phyloP scores from a whole-genome alignment of 2,797 vertebrate genomes.

The Protonibea diacanthus region DNA sequence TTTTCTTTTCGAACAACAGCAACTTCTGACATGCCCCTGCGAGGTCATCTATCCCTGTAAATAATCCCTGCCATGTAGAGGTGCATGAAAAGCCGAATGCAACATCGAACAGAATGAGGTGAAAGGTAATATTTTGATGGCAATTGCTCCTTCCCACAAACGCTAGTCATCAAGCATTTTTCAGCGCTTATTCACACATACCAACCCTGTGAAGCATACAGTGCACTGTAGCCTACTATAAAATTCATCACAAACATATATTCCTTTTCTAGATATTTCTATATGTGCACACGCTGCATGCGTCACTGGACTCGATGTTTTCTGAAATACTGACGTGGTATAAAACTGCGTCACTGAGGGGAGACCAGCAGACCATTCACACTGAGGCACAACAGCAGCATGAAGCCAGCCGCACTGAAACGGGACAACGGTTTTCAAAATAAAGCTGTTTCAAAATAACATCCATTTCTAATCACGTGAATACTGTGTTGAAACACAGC shows the following conservation, averaged over 20 bases:
- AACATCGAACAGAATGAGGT: constrained; percentile 54
- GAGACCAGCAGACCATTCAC: constrained; percentile 59
- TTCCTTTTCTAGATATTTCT: constrained; percentile 11
- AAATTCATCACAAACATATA: background rate
- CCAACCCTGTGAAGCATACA: constrained; percentile 13
- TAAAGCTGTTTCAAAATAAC: constrained; percentile 35
- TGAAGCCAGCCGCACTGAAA: constrained; percentile 30
- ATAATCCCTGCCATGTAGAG: constrained; percentile 61
- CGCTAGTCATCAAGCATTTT: constrained; percentile 19
- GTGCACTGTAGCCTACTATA: background rate
- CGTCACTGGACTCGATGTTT: constrained; percentile 62
- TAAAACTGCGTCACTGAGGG: constrained; percentile 69
- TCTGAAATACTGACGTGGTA: constrained; percentile 62
- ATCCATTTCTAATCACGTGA: background rate
- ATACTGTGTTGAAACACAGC: background rate
- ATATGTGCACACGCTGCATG: constrained; percentile 28
- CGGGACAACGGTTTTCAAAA: constrained; percentile 25
- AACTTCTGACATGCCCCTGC: constrained; percentile 72
- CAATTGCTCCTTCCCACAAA: constrained; percentile 21
- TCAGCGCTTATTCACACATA: constrained; percentile 7
- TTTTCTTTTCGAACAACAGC: constrained; percentile 68
- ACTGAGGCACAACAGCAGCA: constrained; percentile 39
- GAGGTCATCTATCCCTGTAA: constrained; percentile 60
- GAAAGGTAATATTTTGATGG: constrained; percentile 68
- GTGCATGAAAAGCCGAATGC: constrained; percentile 52